A percentile compares a stretch with the other conserved stretches of the same genome.
Evolutionary conservation across 2,113 vertebrate species (phyloP).

Genomic region (Lasiurus borealis): DNA sequence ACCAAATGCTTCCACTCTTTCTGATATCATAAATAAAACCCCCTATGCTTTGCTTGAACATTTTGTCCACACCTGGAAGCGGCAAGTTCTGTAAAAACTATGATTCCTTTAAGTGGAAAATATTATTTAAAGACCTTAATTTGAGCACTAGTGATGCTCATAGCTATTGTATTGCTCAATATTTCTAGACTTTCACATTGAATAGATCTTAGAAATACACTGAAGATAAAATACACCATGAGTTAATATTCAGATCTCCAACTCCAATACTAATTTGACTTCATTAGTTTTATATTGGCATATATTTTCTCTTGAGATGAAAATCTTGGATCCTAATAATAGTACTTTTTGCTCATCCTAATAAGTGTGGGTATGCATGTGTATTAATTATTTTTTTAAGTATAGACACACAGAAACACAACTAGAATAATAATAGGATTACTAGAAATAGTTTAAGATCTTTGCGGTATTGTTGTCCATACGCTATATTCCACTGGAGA

Average conservation of each 20-base stretch:
- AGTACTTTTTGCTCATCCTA: not conserved
- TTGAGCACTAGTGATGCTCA: not conserved
- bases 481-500: not conserved
- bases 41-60: not conserved
- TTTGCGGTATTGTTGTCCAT: not conserved
- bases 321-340: not conserved
- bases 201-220: not conserved
- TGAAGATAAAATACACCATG: not conserved
- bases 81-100: not conserved
- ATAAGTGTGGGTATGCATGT: not conserved
- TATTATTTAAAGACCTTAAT: not conserved
- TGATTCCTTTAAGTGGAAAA: not conserved
- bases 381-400: not conserved
- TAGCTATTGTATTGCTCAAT: not conserved
- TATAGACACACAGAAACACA: not conserved
- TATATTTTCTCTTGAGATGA: constrained; percentile 4
- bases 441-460: constrained; percentile 10
- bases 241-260: not conserved
- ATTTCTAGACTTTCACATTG: not conserved
- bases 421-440: not conserved
- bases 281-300: not conserved
- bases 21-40: not conserved
- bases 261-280: constrained; percentile 28
- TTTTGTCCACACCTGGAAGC: not conserved
- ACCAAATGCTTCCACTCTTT: not conserved